A percentile compares a stretch with the other conserved stretches of the same genome.
phyloP scores from a whole-genome alignment of 2,888 invertebrate species.

The Trachelus tabidus region DNA sequence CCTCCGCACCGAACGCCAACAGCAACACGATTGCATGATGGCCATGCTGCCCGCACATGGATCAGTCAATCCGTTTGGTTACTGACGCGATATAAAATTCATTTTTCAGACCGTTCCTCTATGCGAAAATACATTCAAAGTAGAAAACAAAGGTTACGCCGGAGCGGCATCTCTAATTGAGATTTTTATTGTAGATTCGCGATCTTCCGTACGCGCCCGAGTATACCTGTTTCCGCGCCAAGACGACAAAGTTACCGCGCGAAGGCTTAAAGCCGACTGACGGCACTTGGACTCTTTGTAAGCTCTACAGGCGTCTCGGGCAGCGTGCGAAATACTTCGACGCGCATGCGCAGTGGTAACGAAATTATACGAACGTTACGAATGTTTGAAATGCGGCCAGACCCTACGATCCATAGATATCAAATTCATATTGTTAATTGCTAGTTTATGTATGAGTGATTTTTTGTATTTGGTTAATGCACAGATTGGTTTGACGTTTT shows the following conservation, averaged over 20 bases:
- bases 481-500: background rate
- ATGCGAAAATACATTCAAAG: background rate
- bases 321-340: slow-evolving; percentile 30
- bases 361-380: background rate
- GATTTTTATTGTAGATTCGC: background rate
- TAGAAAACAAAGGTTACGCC: background rate
- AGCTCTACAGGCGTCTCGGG: slow-evolving; percentile 22
- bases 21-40: slow-evolving; percentile 81
- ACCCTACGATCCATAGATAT: background rate
- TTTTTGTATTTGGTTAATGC: background rate
- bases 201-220: background rate
- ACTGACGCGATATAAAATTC: background rate
- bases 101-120: background rate
- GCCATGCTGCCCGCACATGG: slow-evolving; percentile 69
- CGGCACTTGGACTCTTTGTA: slow-evolving; percentile 22
- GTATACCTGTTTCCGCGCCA: background rate
- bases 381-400: background rate
- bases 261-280: slow-evolving; percentile 40
- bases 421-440: background rate
- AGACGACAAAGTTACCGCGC: slow-evolving; percentile 12
- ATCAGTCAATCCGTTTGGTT: slow-evolving; percentile 6
- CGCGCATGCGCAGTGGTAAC: slow-evolving; percentile 33
- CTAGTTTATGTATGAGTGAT: background rate
- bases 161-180: background rate
- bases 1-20: slow-evolving; percentile 78